phyloP scores from a whole-genome alignment of 1,140 invertebrate species.

The Drosophila tristis region DNA sequence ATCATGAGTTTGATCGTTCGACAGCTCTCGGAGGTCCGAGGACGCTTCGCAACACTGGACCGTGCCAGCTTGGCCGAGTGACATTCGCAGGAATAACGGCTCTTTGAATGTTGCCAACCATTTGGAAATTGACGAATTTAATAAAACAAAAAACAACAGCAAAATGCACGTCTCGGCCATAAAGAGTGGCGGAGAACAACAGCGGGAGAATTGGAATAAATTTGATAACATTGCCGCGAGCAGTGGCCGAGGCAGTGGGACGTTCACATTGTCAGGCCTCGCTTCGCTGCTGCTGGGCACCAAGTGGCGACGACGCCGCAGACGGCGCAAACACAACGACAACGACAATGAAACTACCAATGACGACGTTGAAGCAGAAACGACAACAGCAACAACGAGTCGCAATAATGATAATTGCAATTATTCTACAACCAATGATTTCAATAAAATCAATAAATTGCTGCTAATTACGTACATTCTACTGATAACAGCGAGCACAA shows the following conservation, averaged over 20 bases:
- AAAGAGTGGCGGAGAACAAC: constrained; percentile 24
- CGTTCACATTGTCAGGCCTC: constrained; percentile 68
- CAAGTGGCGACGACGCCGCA: constrained; percentile 70
- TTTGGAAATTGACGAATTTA: constrained; percentile 65
- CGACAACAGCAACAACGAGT: constrained; percentile 24
- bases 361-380: constrained; percentile 25
- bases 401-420: constrained; percentile 74
- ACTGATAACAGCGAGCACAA: constrained; percentile 80
- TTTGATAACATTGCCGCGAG: constrained; percentile 8
- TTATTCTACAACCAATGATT: constrained; percentile 74
- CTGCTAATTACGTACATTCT: constrained; percentile 78
- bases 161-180: constrained; percentile 77
- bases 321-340: constrained; percentile 43
- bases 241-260: constrained; percentile 47
- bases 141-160: constrained; percentile 53
- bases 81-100: constrained; percentile 34
- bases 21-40: constrained; percentile 8
- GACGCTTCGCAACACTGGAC: constrained; percentile 49
- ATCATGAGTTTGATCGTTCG: constrained; percentile 31
- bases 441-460: constrained; percentile 83
- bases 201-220: constrained; percentile 12
- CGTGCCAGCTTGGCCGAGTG: constrained; percentile 16
- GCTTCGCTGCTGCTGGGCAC: constrained; percentile 43
- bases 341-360: constrained; percentile 31
- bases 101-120: constrained; percentile 31